Conservation (phyloP, 2,113 vertebrate genomes). For the Peromyscus californicus region DNA sequence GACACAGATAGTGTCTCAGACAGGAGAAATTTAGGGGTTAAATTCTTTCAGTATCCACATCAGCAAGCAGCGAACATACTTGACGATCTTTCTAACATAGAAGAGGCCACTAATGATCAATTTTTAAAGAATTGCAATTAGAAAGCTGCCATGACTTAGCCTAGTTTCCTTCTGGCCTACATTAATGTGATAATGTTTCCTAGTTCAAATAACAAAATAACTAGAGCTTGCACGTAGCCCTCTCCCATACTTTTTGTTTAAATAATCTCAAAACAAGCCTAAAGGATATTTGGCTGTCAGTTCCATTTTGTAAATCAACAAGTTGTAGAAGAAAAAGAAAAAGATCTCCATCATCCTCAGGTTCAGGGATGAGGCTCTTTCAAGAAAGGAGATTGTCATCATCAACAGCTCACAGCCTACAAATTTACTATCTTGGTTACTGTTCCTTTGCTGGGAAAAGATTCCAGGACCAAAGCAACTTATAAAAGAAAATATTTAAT, state of each 20-base stretch:
- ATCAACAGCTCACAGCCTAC: not conserved
- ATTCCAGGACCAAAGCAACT: not conserved
- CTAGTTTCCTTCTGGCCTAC: constrained; percentile 37
- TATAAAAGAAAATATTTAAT: not conserved
- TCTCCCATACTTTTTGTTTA: not conserved
- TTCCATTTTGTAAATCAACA: not conserved
- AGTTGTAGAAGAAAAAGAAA: not conserved
- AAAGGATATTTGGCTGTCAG: not conserved
- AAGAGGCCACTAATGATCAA: not conserved
- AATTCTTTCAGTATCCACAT: not conserved
- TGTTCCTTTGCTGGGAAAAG: not conserved
- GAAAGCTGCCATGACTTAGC: not conserved
- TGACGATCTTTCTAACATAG: not conserved
- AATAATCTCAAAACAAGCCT: constrained; percentile 14
- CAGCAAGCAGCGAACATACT: not conserved
- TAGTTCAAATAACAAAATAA: constrained; percentile 31
- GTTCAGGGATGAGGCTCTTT: not conserved
- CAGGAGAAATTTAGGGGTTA: not conserved
- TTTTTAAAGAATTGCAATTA: not conserved
- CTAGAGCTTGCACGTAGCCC: not conserved
- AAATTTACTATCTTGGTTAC: not conserved
- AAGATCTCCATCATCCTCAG: not conserved
- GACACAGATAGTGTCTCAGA: not conserved
- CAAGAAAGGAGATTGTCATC: not conserved
- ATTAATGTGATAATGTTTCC: constrained; percentile 40